Evolutionary conservation across 1,140 invertebrate species (phyloP), one percentile per base, ranked within the genome.

Genomic region (Holcopasites calliopsidis): DNA sequence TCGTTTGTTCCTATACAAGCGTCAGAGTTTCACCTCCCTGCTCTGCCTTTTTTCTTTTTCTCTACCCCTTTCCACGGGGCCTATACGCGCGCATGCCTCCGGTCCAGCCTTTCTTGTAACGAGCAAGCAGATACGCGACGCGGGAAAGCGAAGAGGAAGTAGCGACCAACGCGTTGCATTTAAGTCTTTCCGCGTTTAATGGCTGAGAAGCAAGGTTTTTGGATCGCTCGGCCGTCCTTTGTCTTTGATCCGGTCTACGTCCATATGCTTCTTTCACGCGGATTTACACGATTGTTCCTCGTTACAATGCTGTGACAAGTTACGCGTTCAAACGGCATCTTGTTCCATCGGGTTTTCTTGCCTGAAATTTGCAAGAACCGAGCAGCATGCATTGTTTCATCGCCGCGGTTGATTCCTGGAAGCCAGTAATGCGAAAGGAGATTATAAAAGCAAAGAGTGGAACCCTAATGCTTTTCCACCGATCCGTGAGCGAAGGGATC

Each of bases 381-480:
- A 40, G 38, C 6, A 40, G 3, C 33, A 13, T 13, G 35, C 6
- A 40, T 60, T 33, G n/a, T 47, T 42, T 18, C 42, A 44, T 21
- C 33, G 64, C 11, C 13, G 18, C 26, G 28, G 3, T 28, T 31
- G 33, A 52, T 72, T 62, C 58, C n/a, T 62, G 49, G 47, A 52
- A 62, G 23, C n/a, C 11, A 21, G 31, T 40, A 55, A 13, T 16
- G 21, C 40, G 61, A 57, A 57, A 40, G n/a, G 74, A 60, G 71
- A 71, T 66, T 68, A 71, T 74, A 81, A 86, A 86, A 80, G 52
- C 42, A 61, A 80, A 75, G 33, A 55, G 58, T 61, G 68, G 76
- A 54, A 76, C 64, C 64, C 61, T 82, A 85, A 86, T 81, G 82
- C 62, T 80, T 86, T 85, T 83, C 62, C 83, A 55, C 57, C 60